Evolutionary conservation across 2,888 invertebrate species (phyloP).

Genomic region (Pherbina coryleti): DNA sequence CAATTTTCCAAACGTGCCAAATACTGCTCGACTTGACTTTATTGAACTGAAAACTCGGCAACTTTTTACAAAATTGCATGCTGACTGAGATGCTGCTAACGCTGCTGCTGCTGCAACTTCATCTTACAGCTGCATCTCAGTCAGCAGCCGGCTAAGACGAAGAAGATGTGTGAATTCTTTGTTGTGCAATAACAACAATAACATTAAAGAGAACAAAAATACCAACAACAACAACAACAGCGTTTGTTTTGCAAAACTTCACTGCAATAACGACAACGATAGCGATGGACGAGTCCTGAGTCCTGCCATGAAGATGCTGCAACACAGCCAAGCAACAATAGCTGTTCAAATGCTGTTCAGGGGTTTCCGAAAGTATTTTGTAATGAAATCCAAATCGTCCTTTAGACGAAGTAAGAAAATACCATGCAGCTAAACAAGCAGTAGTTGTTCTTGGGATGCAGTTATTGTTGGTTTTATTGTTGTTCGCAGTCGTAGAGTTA

Average conservation of each 20-base stretch:
- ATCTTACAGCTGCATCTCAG: no score
- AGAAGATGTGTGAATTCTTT: neutral
- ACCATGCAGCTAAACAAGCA: conserved; percentile 5
- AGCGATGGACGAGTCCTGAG: no score
- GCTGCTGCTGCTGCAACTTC: neutral
- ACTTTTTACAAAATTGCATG: conserved; percentile 30
- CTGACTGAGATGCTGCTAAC: neutral
- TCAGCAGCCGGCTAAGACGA: neutral
- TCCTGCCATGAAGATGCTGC: neutral
- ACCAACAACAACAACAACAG: neutral
- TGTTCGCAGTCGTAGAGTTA: neutral
- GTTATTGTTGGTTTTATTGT: neutral
- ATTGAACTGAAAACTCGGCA: conserved; percentile 30
- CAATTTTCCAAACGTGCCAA: conserved; percentile 5
- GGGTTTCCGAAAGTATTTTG: conserved; percentile 32
- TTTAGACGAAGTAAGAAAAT: conserved; percentile 16
- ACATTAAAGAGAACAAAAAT: neutral
- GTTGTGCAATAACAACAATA: neutral
- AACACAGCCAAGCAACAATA: conserved; percentile 19
- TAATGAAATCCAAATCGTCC: conserved; percentile 37
- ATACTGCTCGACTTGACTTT: conserved; percentile 20
- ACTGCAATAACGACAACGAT: neutral
- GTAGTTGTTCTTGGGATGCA: neutral
- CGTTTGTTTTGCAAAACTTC: conserved; percentile 5
- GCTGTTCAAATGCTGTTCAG: conserved; percentile 31